A percentile compares a stretch with the other conserved stretches of the same genome.
Conservation (phyloP, 2,888 invertebrate genomes). For the Linnaemya vulpina region DNA sequence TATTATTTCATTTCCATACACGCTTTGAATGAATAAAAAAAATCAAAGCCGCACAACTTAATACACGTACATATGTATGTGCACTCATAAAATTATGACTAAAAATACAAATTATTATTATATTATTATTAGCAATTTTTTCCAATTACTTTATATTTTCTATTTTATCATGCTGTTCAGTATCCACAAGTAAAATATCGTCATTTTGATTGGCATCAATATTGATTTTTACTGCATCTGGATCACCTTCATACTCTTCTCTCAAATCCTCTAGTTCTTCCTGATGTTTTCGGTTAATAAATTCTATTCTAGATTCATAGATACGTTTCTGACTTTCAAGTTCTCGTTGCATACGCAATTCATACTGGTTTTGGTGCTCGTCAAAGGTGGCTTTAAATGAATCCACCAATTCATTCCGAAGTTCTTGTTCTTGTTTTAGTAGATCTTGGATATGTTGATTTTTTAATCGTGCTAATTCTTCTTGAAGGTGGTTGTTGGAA, state of each 20-base stretch:
- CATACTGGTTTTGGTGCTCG: conserved; percentile 73
- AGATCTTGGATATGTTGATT: conserved; percentile 70
- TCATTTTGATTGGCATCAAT: neutral
- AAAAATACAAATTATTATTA: no score
- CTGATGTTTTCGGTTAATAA: conserved; percentile 72
- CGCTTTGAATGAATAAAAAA: no score
- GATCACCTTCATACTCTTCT: conserved; percentile 67
- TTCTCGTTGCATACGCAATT: conserved; percentile 74
- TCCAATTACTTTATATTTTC: neutral
- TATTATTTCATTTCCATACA: no score
- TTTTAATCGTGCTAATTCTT: conserved; percentile 71
- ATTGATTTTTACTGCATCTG: conserved; percentile 33
- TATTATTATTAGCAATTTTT: neutral
- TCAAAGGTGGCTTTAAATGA: conserved; percentile 75
- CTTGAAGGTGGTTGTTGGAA: conserved; percentile 72
- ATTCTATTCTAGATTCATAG: conserved; percentile 77
- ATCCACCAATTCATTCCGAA: conserved; percentile 79
- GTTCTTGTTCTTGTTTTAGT: conserved; percentile 75
- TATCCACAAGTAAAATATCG: neutral
- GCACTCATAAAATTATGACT: no score
- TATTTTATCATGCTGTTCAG: neutral
- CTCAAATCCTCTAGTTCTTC: conserved; percentile 70
- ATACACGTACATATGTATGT: no score
- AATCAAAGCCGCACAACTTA: no score
- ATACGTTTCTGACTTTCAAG: conserved; percentile 75